phyloP scores from a whole-genome alignment of 2,113 vertebrate species.

The Pterocles orientalis region DNA sequence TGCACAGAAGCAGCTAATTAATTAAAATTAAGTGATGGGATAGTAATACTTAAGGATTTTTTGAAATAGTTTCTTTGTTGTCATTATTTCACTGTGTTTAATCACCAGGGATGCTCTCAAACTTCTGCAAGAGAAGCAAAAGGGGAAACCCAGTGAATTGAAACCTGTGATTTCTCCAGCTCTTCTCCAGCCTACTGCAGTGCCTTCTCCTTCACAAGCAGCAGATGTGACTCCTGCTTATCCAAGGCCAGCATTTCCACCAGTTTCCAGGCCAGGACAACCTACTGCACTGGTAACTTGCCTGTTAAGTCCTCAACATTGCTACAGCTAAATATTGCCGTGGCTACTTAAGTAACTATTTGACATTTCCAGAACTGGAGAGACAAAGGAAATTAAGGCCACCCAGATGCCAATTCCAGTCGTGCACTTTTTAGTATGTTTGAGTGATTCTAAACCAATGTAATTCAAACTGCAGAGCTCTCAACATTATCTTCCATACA shows the following conservation, averaged over 20 bases:
- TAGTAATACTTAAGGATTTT: not conserved
- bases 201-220: not conserved
- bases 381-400: not conserved
- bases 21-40: not conserved
- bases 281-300: slow-evolving; percentile 79
- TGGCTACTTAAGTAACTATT: not conserved
- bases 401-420: not conserved
- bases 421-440: not conserved
- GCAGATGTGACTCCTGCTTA: slow-evolving; percentile 46
- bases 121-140: slow-evolving; percentile 80
- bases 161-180: slow-evolving; percentile 38
- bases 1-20: not conserved
- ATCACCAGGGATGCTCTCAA: slow-evolving; percentile 87
- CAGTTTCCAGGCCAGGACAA: slow-evolving; percentile 85
- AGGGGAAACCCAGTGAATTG: slow-evolving; percentile 42
- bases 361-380: not conserved
- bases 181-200: slow-evolving; percentile 6
- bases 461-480: not conserved
- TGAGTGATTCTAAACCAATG: not conserved
- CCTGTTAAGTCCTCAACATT: not conserved
- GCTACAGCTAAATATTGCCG: not conserved
- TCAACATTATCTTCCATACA: not conserved
- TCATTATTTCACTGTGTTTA: slow-evolving; percentile 1
- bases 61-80: not conserved
- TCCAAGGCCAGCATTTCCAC: slow-evolving; percentile 81